phyloP scores from a whole-genome alignment of 2,888 invertebrate species.

The Torymus auratus region DNA sequence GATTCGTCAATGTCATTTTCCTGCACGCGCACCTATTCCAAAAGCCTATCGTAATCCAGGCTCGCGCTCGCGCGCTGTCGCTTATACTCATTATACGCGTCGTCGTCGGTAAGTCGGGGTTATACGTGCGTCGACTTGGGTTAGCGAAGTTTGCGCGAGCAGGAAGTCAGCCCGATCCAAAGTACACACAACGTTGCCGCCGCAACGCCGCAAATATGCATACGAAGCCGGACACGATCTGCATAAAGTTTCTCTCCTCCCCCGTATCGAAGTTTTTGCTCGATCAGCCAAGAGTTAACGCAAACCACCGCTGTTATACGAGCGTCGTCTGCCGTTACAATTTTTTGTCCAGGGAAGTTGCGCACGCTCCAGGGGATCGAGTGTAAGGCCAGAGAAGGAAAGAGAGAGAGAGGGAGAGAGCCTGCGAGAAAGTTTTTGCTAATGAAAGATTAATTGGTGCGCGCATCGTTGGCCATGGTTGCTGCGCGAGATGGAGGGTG shows the following conservation, averaged over 20 bases:
- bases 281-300: constrained; percentile 27
- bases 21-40: background rate
- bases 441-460: constrained; percentile 50
- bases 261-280: constrained; percentile 51
- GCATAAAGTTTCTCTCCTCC: constrained; percentile 42
- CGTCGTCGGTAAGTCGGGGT: constrained; percentile 1
- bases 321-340: background rate
- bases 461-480: constrained; percentile 4
- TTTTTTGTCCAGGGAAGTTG: background rate
- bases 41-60: too few relatives aligned
- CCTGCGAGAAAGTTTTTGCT: constrained; percentile 15
- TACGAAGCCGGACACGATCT: constrained; percentile 33
- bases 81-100: background rate
- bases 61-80: too few relatives aligned
- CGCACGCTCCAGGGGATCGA: background rate
- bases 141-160: constrained; percentile 19
- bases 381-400: too few relatives aligned
- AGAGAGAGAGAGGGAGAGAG: too few relatives aligned
- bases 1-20: too few relatives aligned
- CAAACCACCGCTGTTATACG: constrained; percentile 3
- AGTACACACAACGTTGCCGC: constrained; percentile 36
- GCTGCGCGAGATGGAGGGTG: background rate
- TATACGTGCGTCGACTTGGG: background rate
- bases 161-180: constrained; percentile 9
- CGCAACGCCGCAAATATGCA: constrained; percentile 34